Percentiles rank a stretch among this genome's conserved stretches.
Evolutionary conservation across 1,140 invertebrate species (phyloP).

Genomic region (honey bee (Apis mellifera)): Amel_HAv3.1 CM009942.2:5720001-5720500

Average conservation of each 20-base stretch:
- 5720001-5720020: no score
- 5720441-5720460: constrained; percentile 80
- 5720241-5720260: no score
- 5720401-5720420: constrained; percentile 63
- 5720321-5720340: constrained; percentile 13
- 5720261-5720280: neutral
- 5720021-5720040: no score
- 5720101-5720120: no score
- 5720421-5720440: constrained; percentile 79
- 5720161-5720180: constrained; percentile 6
- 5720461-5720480: constrained; percentile 58
- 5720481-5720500: constrained; percentile 39
- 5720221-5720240: no score
- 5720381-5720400: constrained; percentile 73
- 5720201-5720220: no score
- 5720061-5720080: no score
- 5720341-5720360: constrained; percentile 67
- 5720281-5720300: no score
- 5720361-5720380: constrained; percentile 77
- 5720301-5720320: neutral
- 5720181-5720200: neutral
- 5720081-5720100: no score
- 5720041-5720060: neutral
- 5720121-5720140: no score
- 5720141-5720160: neutral